phyloP scores from a whole-genome alignment of 2,797 vertebrate species.

The Steatocranus sp. region DNA sequence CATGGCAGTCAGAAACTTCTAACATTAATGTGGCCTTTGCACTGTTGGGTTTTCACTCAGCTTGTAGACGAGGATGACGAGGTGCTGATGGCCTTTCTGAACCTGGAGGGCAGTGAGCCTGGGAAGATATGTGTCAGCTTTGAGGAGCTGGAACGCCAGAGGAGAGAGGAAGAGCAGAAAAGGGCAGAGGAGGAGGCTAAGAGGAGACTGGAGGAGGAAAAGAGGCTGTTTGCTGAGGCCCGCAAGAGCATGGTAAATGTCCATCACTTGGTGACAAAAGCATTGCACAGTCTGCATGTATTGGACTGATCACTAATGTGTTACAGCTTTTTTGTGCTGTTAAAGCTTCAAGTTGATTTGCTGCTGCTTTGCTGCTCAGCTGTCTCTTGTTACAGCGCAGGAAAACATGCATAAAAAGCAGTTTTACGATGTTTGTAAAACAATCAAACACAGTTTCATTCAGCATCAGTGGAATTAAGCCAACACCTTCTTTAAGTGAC shows the following conservation, averaged over 20 bases:
- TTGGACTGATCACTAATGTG: not conserved
- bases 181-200: constrained; percentile 80
- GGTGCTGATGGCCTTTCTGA: constrained; percentile 69
- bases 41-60: constrained; percentile 43
- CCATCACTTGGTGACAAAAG: not conserved
- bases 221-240: constrained; percentile 79
- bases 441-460: not conserved
- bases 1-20: not conserved
- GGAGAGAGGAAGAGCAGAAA: constrained; percentile 77
- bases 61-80: constrained; percentile 79
- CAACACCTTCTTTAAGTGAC: not conserved
- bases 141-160: constrained; percentile 80
- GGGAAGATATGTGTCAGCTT: constrained; percentile 83
- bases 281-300: not conserved
- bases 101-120: constrained; percentile 72
- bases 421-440: not conserved
- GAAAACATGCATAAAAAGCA: not conserved
- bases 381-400: not conserved
- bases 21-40: not conserved
- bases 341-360: not conserved
- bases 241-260: constrained; percentile 79
- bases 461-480: not conserved
- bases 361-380: not conserved
- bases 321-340: not conserved
- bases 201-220: constrained; percentile 79